Evolutionary conservation across 2,888 invertebrate species (phyloP).

Genomic region (Trichacis sp.): DNA sequence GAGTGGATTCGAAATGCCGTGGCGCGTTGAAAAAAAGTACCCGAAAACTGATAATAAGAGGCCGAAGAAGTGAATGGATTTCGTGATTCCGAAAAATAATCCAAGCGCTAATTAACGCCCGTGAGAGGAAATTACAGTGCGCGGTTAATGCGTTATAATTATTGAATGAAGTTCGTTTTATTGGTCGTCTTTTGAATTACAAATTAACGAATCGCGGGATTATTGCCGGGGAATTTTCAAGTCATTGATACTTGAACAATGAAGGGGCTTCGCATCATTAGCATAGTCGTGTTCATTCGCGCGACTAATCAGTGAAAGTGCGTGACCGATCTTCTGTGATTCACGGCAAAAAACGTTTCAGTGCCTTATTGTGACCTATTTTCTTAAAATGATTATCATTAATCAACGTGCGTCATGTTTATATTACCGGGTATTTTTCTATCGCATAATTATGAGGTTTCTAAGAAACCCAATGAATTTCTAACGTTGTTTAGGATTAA

Average conservation of each 20-base stretch:
- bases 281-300: slow-evolving; percentile 37
- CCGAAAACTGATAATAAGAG: neutral
- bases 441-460: slow-evolving; percentile 9
- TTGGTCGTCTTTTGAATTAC: slow-evolving; percentile 1
- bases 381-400: slow-evolving; percentile 13
- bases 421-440: neutral
- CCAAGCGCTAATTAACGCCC: neutral
- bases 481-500: neutral
- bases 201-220: slow-evolving; percentile 16
- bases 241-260: slow-evolving; percentile 21
- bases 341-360: slow-evolving; percentile 16
- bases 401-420: slow-evolving; percentile 21
- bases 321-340: slow-evolving; percentile 25
- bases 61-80: neutral
- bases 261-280: slow-evolving; percentile 23
- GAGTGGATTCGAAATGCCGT: slow-evolving; percentile 14
- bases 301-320: slow-evolving; percentile 56
- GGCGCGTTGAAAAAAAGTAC: slow-evolving; percentile 8
- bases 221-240: slow-evolving; percentile 5
- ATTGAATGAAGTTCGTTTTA: neutral
- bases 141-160: neutral
- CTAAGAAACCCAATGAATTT: neutral
- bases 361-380: slow-evolving; percentile 13
- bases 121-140: neutral
- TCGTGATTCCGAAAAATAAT: neutral